A percentile compares a stretch with the other conserved stretches of the same genome.
Conservation (phyloP, 2,888 invertebrate species). For the Ormyrus pomaceus region DNA sequence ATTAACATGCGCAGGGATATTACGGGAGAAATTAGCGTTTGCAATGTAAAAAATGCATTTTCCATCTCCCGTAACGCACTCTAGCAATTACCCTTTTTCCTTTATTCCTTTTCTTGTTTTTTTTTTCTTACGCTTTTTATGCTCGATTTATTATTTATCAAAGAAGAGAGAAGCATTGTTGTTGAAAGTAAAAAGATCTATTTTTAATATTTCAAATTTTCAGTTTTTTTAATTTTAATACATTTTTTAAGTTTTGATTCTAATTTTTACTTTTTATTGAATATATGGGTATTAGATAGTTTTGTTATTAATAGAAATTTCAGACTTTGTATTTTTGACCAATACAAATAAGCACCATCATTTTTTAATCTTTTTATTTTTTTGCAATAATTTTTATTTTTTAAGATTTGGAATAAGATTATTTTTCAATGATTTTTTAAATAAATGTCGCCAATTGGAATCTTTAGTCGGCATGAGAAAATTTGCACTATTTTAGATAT, state of each 20-base stretch:
- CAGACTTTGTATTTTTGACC: too few relatives aligned
- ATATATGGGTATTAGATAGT: too few relatives aligned
- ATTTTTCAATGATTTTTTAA: too few relatives aligned
- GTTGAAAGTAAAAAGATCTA: neutral
- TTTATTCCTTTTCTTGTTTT: slow-evolving; percentile 27
- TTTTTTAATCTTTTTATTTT: too few relatives aligned
- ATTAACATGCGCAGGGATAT: slow-evolving; percentile 40
- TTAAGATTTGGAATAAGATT: too few relatives aligned
- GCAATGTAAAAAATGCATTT: slow-evolving; percentile 47
- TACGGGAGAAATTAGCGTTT: slow-evolving; percentile 48
- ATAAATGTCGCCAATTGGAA: too few relatives aligned
- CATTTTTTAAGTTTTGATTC: slow-evolving; percentile 23
- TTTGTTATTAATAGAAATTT: too few relatives aligned
- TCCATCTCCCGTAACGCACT: slow-evolving; percentile 46
- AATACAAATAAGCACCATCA: too few relatives aligned
- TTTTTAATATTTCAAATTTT: slow-evolving; percentile 11
- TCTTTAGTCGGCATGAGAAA: too few relatives aligned
- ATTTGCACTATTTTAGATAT: too few relatives aligned
- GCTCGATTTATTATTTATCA: slow-evolving; percentile 26
- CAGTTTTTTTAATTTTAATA: slow-evolving; percentile 25
- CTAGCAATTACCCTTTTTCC: slow-evolving; percentile 43
- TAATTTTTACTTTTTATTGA: neutral
- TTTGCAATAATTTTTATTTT: too few relatives aligned
- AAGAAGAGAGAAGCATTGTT: slow-evolving; percentile 51
- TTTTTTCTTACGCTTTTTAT: slow-evolving; percentile 48